phyloP scores from a whole-genome alignment of 2,888 invertebrate species.

The Brenthis hecate region DNA sequence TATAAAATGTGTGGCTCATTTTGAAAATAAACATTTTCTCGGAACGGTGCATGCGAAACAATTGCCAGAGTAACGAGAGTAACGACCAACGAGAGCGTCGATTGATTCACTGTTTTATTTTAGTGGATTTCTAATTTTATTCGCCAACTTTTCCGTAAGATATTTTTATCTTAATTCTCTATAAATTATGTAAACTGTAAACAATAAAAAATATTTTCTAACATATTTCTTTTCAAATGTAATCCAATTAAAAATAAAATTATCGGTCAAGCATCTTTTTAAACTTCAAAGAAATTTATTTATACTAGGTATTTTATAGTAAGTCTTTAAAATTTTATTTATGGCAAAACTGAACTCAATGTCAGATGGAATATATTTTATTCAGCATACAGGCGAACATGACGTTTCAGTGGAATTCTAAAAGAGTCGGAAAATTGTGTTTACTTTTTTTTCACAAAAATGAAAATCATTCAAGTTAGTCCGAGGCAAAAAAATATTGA shows the following conservation, averaged over 20 bases:
- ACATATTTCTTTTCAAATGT: slow-evolving; percentile 6
- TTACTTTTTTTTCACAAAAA: slow-evolving; percentile 8
- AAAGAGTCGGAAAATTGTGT: slow-evolving; percentile 7
- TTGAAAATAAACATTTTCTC: slow-evolving; percentile 33
- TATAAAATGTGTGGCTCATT: slow-evolving; percentile 8
- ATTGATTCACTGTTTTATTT: slow-evolving; percentile 36
- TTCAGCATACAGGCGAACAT: slow-evolving; percentile 7
- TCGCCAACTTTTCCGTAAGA: slow-evolving; percentile 26
- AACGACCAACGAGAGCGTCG: slow-evolving; percentile 31
- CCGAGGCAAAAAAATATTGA: slow-evolving; percentile 12
- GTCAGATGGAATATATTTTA: not conserved
- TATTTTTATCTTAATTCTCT: slow-evolving; percentile 16
- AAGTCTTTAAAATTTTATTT: not conserved
- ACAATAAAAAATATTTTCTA: slow-evolving; percentile 6
- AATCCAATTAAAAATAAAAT: not conserved
- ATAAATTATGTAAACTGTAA: slow-evolving; percentile 9
- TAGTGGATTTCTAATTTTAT: slow-evolving; percentile 29
- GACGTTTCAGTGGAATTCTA: slow-evolving; percentile 11
- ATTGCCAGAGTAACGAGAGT: slow-evolving; percentile 33
- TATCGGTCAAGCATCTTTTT: not conserved
- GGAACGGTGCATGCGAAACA: slow-evolving; percentile 34
- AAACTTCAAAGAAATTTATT: slow-evolving; percentile 2
- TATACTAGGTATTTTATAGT: not conserved
- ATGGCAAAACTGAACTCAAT: slow-evolving; percentile 5
- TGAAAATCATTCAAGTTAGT: slow-evolving; percentile 11